Evolutionary conservation across 2,888 invertebrate species (phyloP), one percentile per base, ranked within the genome.

Genomic region (Cancer borealis): DNA sequence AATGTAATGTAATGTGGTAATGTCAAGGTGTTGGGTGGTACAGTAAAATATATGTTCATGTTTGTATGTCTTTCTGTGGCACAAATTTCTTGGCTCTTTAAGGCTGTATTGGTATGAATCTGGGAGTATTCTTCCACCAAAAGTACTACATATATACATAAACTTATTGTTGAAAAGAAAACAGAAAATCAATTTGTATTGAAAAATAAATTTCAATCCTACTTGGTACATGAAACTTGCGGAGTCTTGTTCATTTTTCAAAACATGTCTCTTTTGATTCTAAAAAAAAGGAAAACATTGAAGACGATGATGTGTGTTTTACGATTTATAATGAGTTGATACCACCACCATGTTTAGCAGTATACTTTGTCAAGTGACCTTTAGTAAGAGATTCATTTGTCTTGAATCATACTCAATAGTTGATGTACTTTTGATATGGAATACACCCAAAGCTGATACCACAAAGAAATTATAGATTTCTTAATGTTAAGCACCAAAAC

Each of bases 401-500:
- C 26, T 73, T 8, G 10, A 26, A 73, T n/a, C n/a, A n/a, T 8
- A n/a, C 4, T 26, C 73, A 73, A 54, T 73, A 26, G 21, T 73
- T n/a, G 73, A 73, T 84, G 30, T 39, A 12, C 30, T 39, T 39
- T 79, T 26, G 39, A 84, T 12, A 39, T 10, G 10, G 39, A 84
- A 84, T 39, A 39, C 39, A 84, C 17, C 17, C 39, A 84, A 84
- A 39, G 39, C 17, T 39, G 1, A 39, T 4, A 84, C 10, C 84
- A 39, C 3, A 3, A n/a, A 79, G 39, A 84, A 39, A 14, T 4
- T 21, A 5, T 21, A 60, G 17, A 84, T 39, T 84, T 39, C 30
- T 84, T 26, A 66, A 66, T 14, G 84, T 84, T 30, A 84, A 17
- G 30, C 84, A 84, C 39, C 84, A 84, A 84, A 39, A 84, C 84